Conservation (phyloP, 2,888 invertebrate species). For the Chrysina gloriosa region DNA sequence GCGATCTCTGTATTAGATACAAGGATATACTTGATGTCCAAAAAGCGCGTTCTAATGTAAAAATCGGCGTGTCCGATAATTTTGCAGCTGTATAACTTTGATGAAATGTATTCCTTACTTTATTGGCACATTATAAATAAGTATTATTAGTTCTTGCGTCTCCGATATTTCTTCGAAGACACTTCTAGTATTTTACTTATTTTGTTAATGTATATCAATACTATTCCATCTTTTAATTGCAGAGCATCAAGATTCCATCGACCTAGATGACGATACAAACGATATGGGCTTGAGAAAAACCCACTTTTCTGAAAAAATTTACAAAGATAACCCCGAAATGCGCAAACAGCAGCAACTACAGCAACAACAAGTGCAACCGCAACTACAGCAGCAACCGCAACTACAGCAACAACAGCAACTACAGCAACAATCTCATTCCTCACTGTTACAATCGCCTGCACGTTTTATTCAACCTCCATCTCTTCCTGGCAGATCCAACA, state of each 20-base stretch:
- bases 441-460: not conserved
- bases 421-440: slow-evolving; percentile 34
- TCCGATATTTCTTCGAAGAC: not conserved
- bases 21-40: too few species aligned
- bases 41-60: too few species aligned
- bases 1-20: too few species aligned
- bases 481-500: slow-evolving; percentile 59
- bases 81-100: too few species aligned
- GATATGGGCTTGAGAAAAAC: slow-evolving; percentile 79
- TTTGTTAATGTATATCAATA: too few species aligned
- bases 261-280: slow-evolving; percentile 73
- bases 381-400: not conserved
- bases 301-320: slow-evolving; percentile 74
- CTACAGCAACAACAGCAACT: slow-evolving; percentile 58
- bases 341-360: slow-evolving; percentile 53
- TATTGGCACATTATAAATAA: too few species aligned
- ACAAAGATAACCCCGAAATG: slow-evolving; percentile 65
- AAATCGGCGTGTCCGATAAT: too few species aligned
- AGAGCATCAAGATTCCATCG: slow-evolving; percentile 74
- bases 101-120: too few species aligned
- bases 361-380: slow-evolving; percentile 43
- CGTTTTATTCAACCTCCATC: slow-evolving; percentile 50
- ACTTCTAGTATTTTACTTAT: too few species aligned
- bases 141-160: too few species aligned
- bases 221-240: slow-evolving; percentile 46